Percentiles rank a stretch among this genome's conserved stretches.
Conservation (phyloP, 2,888 invertebrate species). For the Sicus ferrugineus region DNA sequence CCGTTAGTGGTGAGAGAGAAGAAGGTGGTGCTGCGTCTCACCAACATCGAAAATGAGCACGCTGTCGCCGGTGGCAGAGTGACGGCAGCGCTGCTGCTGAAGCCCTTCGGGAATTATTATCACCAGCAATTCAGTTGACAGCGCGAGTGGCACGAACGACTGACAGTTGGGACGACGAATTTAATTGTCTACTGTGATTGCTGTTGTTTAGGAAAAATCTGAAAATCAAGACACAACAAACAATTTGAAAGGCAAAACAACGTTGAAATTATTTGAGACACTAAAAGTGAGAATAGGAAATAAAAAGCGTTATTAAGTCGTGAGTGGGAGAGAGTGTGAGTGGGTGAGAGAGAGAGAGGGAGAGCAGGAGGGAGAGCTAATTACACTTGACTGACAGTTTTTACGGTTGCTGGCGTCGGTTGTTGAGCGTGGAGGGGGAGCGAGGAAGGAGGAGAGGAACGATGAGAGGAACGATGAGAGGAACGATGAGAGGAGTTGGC, state of each 20-base stretch:
- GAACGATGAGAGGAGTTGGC: not conserved
- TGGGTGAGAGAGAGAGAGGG: not conserved
- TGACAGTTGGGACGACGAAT: not conserved
- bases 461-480: too few species aligned
- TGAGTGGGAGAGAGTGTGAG: not conserved
- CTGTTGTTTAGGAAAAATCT: not conserved
- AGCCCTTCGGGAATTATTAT: too few species aligned
- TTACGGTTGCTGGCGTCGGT: too few species aligned
- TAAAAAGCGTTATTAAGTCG: too few species aligned
- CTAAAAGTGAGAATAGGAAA: not conserved
- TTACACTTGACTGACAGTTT: conserved; percentile 8
- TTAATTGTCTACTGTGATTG: conserved; percentile 1
- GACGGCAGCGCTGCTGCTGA: too few species aligned
- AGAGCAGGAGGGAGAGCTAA: not conserved
- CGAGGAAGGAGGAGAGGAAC: too few species aligned
- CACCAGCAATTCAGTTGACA: not conserved
- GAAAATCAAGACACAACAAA: not conserved
- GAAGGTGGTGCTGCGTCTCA: not conserved
- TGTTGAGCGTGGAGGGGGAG: not conserved
- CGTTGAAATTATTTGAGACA: not conserved
- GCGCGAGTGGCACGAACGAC: not conserved
- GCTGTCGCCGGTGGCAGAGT: too few species aligned
- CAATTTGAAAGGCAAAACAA: not conserved
- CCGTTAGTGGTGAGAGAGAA: not conserved
- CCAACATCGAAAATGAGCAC: not conserved